Evolutionary conservation across 2,797 vertebrate genomes (phyloP).

Genomic region (Macropus fuliginosus): DNA sequence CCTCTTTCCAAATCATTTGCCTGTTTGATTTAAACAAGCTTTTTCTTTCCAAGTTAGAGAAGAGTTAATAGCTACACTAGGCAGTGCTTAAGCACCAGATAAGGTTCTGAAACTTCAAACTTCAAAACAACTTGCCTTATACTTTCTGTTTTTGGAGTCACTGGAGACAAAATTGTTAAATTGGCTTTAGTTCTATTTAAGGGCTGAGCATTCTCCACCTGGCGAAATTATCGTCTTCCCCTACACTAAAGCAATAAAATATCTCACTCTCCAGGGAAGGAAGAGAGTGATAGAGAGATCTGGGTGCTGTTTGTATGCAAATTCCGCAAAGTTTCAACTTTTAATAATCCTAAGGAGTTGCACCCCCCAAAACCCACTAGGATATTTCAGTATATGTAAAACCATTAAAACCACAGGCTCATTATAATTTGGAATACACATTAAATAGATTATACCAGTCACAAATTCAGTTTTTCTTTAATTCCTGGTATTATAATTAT

Average conservation of each 20-base stretch:
- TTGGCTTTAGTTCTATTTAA: not conserved
- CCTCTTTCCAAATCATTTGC: not conserved
- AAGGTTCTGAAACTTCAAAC: not conserved
- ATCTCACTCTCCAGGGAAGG: not conserved
- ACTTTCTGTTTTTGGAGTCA: not conserved
- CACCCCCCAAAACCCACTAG: not conserved
- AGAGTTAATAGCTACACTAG: not conserved
- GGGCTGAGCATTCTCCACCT: not conserved
- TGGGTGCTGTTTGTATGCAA: not conserved
- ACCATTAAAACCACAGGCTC: not conserved
- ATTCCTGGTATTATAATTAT: not conserved
- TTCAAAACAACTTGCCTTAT: not conserved
- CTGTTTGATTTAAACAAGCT: not conserved
- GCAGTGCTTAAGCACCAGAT: not conserved
- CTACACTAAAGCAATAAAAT: not conserved
- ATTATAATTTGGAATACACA: not conserved
- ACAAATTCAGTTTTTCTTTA: not conserved
- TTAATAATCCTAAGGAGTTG: not conserved
- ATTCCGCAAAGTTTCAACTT: not conserved
- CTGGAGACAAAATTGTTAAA: not conserved
- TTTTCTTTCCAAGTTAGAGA: not conserved
- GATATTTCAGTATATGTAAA: not conserved
- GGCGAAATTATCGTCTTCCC: not conserved
- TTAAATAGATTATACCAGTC: not conserved
- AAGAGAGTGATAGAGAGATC: not conserved